A percentile compares a stretch with the other conserved stretches of the same genome.
Evolutionary conservation across 2,888 invertebrate genomes (phyloP).

Genomic region (Acronicta aceris): DNA sequence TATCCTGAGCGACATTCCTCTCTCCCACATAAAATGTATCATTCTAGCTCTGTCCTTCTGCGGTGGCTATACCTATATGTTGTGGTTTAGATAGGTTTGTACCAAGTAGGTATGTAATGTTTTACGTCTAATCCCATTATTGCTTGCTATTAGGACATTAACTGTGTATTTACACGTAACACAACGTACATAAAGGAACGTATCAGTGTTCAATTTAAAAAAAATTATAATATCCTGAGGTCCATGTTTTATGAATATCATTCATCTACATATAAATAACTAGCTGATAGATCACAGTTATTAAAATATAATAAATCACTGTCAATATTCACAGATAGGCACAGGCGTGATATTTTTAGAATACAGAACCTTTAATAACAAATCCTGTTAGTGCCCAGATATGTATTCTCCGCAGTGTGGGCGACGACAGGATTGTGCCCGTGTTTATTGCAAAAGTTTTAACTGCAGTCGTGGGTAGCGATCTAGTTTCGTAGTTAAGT

Average conservation of each 20-base stretch:
- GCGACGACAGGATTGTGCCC: conserved; percentile 50
- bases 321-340: neutral
- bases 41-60: conserved; percentile 17
- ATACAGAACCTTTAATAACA: conserved; percentile 4
- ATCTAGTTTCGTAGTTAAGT: conserved; percentile 40
- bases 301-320: too few relatives aligned
- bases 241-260: too few relatives aligned
- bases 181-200: too few relatives aligned
- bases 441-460: conserved; percentile 62
- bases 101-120: neutral
- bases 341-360: conserved; percentile 2
- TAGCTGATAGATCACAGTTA: too few relatives aligned
- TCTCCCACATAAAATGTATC: conserved; percentile 60
- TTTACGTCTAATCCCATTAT: too few relatives aligned
- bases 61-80: conserved; percentile 10
- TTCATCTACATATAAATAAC: too few relatives aligned
- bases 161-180: too few relatives aligned
- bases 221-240: too few relatives aligned
- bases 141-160: too few relatives aligned
- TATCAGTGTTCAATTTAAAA: too few relatives aligned
- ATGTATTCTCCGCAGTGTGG: conserved; percentile 46
- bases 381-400: conserved; percentile 13
- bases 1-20: conserved; percentile 43
- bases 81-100: conserved; percentile 6
- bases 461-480: conserved; percentile 48